These are phyloP conservation scores for Abscondita cerata DNA, from an alignment of 2,888 invertebrate species.

Conservation along the genomic window DNA sequence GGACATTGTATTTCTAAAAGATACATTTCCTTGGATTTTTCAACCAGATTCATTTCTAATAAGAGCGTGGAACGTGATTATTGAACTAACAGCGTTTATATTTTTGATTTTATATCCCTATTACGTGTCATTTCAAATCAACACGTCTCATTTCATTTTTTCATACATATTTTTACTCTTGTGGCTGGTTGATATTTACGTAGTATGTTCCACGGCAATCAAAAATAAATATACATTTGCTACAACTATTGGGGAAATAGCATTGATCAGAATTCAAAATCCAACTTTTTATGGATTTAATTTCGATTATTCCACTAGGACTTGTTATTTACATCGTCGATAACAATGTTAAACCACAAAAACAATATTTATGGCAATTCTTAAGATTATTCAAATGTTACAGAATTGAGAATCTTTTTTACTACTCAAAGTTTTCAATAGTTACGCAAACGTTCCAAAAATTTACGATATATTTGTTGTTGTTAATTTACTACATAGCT, in stretches of 20 bases:
- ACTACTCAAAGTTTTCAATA: neutral
- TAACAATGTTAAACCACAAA: slow-evolving; percentile 15
- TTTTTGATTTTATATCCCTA: slow-evolving; percentile 34
- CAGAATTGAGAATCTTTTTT: slow-evolving; percentile 25
- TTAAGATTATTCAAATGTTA: slow-evolving; percentile 39
- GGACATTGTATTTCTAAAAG: slow-evolving; percentile 42
- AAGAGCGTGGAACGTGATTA: slow-evolving; percentile 36
- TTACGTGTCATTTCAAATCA: slow-evolving; percentile 25
- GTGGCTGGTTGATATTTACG: slow-evolving; percentile 40
- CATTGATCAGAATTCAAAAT: slow-evolving; percentile 21
- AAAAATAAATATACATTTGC: slow-evolving; percentile 33
- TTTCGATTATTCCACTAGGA: slow-evolving; percentile 37
- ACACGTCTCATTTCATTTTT: neutral
- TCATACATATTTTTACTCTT: slow-evolving; percentile 13
- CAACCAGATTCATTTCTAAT: slow-evolving; percentile 42
- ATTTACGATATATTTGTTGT: neutral
- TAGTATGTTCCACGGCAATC: slow-evolving; percentile 41
- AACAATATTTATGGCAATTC: slow-evolving; percentile 27
- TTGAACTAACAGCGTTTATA: slow-evolving; percentile 20
- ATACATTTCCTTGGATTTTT: slow-evolving; percentile 41
- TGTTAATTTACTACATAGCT: too few relatives aligned
- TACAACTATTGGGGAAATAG: slow-evolving; percentile 30
- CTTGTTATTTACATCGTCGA: slow-evolving; percentile 22
- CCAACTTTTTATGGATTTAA: slow-evolving; percentile 36
- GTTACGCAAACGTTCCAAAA: slow-evolving; percentile 1